phyloP scores from a whole-genome alignment of 2,113 vertebrate species.

The Hypanus sabinus region DNA sequence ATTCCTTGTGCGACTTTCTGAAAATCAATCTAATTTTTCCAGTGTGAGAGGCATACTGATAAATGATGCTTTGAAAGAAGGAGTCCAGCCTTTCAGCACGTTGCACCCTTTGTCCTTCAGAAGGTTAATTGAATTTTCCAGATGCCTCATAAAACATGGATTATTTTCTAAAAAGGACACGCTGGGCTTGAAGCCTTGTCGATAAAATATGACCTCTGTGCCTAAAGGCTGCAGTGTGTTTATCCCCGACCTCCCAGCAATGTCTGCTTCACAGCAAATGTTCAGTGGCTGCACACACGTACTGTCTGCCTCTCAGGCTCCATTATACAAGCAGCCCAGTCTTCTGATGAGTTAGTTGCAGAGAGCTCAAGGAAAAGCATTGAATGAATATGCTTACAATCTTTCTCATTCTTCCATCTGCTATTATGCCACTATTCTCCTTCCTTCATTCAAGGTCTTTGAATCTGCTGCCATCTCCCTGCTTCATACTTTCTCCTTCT shows the following conservation, averaged over 20 bases:
- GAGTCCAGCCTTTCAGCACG: not conserved
- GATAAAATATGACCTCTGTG: not conserved
- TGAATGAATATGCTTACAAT: not conserved
- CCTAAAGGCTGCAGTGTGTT: not conserved
- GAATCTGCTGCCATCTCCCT: not conserved
- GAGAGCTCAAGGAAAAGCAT: not conserved
- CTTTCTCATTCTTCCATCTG: not conserved
- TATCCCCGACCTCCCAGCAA: too few relatives aligned
- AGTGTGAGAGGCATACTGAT: not conserved
- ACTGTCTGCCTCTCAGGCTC: not conserved
- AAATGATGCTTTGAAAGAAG: not conserved
- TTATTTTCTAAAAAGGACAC: not conserved
- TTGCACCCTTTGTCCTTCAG: not conserved
- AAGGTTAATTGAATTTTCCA: constrained; percentile 25
- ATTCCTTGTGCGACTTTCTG: too few relatives aligned
- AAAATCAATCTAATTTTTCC: not conserved
- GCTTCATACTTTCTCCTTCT: not conserved
- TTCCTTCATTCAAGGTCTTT: not conserved
- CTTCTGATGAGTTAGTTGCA: not conserved
- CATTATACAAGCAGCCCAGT: not conserved
- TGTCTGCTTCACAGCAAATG: not conserved
- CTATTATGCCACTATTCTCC: not conserved
- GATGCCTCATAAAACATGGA: not conserved
- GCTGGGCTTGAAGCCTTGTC: not conserved
- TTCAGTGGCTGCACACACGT: not conserved